Base-by-base conservation (phyloP, 2,888 invertebrate genomes). In the Archips xylosteana region DNA sequence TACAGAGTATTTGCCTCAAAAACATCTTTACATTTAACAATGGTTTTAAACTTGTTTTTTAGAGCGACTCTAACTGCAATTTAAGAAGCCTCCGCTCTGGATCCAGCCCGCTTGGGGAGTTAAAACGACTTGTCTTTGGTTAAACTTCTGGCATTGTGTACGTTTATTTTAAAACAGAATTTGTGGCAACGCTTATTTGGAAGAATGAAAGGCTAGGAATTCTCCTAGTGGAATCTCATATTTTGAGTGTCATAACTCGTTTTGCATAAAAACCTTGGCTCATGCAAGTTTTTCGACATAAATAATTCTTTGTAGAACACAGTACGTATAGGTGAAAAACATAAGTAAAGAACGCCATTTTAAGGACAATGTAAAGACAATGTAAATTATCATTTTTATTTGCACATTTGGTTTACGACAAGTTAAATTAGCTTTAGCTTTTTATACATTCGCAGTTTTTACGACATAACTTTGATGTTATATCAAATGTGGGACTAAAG, bases 391-490 rank as follows among this genome's bases (percentile, higher is more conserved):
- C 32, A 57, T 54, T 57, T 54, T 57, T 57, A 57, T 57, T 57
- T 12, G 2, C 32, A 3, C 57, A 12, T 57, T 57, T 10, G 57
- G 32, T 23, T 23, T 32, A 57, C 23, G 54, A 3, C 57, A 57
- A 57, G 57, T 57, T 57, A 32, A 57, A 57, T 57, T 57, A 32
- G 32, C 57, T n/a, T 57, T 57, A 32, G 32, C 32, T 57, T 39
- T 54, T 54, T 54, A 54, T 23, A 23, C 23, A 6, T 9, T 54
- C 54, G 57, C 57, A 2, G 32, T 49, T 57, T 57, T 57, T 57
- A 57, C 4, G 23, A 32, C 32, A 32, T 32, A 32, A 57, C 12
- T 57, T 57, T 57, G 57, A 32, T 57, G 60, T 1, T 60, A 2
- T 5, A 8, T n/a, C 39, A 49, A 5, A 49, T 13, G 13, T 6